Base-by-base conservation (phyloP, 2,797 vertebrate genomes). In the Parambassis ranga region DNA sequence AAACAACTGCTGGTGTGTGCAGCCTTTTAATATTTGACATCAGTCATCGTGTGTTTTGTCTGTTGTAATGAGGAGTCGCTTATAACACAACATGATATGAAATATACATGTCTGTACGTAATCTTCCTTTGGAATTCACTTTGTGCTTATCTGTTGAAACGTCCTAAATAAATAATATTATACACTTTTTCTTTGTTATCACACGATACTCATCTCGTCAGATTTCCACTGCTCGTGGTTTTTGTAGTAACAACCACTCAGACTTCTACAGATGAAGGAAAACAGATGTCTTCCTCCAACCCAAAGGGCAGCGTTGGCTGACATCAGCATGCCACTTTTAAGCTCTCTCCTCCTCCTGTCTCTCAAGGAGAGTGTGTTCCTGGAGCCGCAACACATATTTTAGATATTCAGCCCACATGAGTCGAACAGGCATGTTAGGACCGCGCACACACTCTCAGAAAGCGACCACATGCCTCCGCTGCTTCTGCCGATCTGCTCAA, bases 221-320 rank as follows among this genome's bases (percentile, higher is more conserved):
- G 22, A 74, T 70, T 67, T 52, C 30, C 27, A 39, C 49, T 37
- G 23, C 16, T 43, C 27, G 66, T 68, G 43, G 1, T 71, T 70
- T 65, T 61, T 56, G 66, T 61, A 15, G 28, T 26, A 71, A 55
- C 58, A 79, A 59, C 43, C 53, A 50, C 49, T 63, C 42, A 65
- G 27, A 56, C 47, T 42, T 58, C 24, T 31, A 63, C 60, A 63
- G 72, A 79, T 80, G 65, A 79, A 62, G 36, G 33, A 71, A 64
- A 83, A 46, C 66, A 68, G 61, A 65, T 75, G 73, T 79, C 64
- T 67, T 67, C 38, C 59, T 56, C 47, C 24, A 44, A 33, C 56
- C 63, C 39, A 56, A 49, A 84, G 73, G 60, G 58, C 44, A 80
- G 61, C 47, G 33, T 57, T 66, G 43, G 48, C 68, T 79, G 64